phyloP scores from a whole-genome alignment of 2,888 invertebrate genomes.

The Blastobasis lacticolella region DNA sequence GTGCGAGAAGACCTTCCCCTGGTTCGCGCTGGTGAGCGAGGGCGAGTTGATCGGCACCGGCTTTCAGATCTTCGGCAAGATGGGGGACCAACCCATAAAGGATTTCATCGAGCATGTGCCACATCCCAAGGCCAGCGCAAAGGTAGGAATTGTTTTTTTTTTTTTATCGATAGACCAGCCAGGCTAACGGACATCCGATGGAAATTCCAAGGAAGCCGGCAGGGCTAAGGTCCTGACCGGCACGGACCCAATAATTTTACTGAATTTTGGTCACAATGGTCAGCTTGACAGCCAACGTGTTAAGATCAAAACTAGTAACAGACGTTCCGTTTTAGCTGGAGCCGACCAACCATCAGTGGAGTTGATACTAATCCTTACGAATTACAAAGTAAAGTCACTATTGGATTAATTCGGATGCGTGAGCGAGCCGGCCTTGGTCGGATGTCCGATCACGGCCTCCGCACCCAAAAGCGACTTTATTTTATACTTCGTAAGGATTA shows the following conservation, averaged over 20 bases:
- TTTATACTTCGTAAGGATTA: too few species aligned
- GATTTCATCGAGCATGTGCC: conserved; percentile 44
- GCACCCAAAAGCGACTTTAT: too few species aligned
- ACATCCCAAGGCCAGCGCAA: conserved; percentile 15
- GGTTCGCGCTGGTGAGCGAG: conserved; percentile 43
- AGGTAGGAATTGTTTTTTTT: conserved; percentile 18
- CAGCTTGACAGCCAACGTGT: not conserved
- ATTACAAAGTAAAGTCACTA: too few species aligned
- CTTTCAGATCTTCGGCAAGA: conserved; percentile 41
- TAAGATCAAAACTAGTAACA: not conserved
- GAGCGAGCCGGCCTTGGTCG: too few species aligned
- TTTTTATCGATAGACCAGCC: not conserved
- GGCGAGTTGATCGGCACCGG: conserved; percentile 46
- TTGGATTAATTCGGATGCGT: too few species aligned
- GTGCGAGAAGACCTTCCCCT: conserved; percentile 44
- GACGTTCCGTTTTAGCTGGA: too few species aligned
- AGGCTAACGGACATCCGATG: not conserved
- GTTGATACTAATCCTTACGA: too few species aligned
- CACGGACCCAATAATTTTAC: not conserved
- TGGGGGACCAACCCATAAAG: conserved; percentile 20
- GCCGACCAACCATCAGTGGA: too few species aligned
- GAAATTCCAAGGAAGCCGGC: too few species aligned
- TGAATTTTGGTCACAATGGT: not conserved
- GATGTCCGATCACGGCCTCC: too few species aligned
- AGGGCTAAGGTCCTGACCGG: not conserved